These are phyloP conservation scores for Eristalis intricaria DNA, from an alignment of 2,888 invertebrate species.

Conservation along the genomic window DNA sequence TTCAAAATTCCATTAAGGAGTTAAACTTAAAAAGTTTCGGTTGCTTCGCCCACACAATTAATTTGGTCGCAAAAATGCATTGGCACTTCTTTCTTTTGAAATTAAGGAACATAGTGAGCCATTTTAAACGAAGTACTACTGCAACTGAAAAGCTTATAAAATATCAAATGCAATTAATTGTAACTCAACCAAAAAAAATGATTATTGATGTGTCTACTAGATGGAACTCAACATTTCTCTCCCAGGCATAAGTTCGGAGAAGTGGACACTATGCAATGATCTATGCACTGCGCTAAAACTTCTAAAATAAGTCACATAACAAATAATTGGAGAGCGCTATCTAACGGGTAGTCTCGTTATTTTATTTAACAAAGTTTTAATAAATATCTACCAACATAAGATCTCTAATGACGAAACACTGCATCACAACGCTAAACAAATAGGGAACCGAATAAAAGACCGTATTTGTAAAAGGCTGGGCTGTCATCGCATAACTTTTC, in stretches of 20 bases:
- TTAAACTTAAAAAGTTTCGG: no score
- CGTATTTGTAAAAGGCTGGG: neutral
- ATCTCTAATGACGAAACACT: conserved; percentile 14
- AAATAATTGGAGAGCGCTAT: conserved; percentile 26
- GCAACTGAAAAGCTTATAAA: conserved; percentile 22
- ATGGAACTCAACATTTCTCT: conserved; percentile 17
- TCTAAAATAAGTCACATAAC: no score
- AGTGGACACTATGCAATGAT: no score
- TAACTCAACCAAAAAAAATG: conserved; percentile 1
- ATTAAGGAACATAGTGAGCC: conserved; percentile 1
- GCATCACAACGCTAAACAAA: conserved; percentile 6
- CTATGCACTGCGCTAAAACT: no score
- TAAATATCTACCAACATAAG: conserved; percentile 9
- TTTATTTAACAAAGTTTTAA: conserved; percentile 14
- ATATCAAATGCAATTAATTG: neutral
- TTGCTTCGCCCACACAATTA: neutral
- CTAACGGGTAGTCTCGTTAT: conserved; percentile 22
- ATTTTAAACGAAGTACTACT: conserved; percentile 18
- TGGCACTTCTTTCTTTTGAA: neutral
- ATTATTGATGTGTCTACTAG: conserved; percentile 20
- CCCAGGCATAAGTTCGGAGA: neutral
- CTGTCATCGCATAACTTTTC: no score
- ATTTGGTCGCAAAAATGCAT: neutral
- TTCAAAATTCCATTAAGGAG: neutral
- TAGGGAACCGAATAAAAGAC: neutral